Percentiles rank a stretch among this genome's conserved stretches.
Evolutionary conservation across 2,888 invertebrate genomes (phyloP).

Genomic region (Tineola bisselliella): DNA sequence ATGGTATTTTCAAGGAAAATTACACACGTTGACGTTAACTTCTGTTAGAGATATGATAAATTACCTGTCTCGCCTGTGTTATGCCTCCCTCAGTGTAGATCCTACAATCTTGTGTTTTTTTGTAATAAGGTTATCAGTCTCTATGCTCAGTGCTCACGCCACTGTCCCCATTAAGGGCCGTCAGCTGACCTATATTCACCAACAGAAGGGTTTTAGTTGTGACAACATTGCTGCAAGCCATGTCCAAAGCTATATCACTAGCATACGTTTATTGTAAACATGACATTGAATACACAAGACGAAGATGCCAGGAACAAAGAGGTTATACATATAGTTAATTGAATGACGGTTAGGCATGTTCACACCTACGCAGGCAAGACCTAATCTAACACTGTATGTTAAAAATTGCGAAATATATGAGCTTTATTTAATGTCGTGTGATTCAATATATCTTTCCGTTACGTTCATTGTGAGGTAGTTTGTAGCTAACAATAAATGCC

Average conservation of each 20-base stretch:
- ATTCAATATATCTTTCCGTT: no score
- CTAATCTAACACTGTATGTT: no score
- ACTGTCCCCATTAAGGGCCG: not conserved
- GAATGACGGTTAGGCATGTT: no score
- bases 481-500: not conserved
- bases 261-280: no score
- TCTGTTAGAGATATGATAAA: slow-evolving; percentile 10
- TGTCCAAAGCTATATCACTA: no score
- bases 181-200: not conserved
- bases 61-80: not conserved
- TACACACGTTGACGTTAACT: slow-evolving; percentile 10
- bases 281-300: no score
- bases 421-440: no score
- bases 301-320: no score
- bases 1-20: slow-evolving; percentile 4
- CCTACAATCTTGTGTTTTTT: not conserved
- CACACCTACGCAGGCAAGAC: no score
- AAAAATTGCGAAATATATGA: no score
- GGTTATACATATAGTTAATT: no score
- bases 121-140: not conserved
- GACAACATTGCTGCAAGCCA: no score
- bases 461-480: not conserved
- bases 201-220: not conserved
- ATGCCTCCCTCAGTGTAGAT: not conserved
- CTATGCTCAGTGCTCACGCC: not conserved